Percentiles rank a stretch among this genome's conserved stretches.
phyloP scores from a whole-genome alignment of 2,113 vertebrate species.

The Tragulus kanchil region DNA sequence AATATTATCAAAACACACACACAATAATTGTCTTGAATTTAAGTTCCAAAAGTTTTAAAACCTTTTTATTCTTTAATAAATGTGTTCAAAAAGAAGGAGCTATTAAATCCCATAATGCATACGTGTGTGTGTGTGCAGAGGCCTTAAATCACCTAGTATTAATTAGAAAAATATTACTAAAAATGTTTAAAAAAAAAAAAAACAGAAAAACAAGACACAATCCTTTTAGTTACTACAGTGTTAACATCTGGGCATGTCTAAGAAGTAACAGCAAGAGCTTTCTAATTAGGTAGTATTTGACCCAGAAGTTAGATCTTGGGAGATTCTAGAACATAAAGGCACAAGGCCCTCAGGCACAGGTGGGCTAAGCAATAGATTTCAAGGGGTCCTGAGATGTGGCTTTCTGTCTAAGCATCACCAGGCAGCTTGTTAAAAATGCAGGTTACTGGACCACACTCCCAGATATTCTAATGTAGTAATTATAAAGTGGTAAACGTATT shows the following conservation, averaged over 20 bases:
- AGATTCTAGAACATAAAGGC: constrained; percentile 15
- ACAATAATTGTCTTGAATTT: constrained; percentile 6
- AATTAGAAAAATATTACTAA: constrained; percentile 1
- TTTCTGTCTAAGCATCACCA: neutral
- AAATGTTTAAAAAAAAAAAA: neutral
- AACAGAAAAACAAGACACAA: neutral
- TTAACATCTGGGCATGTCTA: neutral
- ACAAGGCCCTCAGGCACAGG: neutral
- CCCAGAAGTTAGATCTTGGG: neutral
- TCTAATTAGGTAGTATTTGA: neutral
- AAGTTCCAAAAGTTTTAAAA: neutral
- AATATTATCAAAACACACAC: constrained; percentile 24
- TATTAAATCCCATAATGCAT: neutral
- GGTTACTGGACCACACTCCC: neutral
- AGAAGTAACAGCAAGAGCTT: constrained; percentile 6
- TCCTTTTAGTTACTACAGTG: neutral
- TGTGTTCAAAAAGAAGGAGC: neutral
- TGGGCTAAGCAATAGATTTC: neutral
- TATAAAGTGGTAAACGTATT: neutral
- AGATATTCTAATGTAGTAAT: constrained; percentile 14
- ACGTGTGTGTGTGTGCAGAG: neutral
- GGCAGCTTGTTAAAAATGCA: constrained; percentile 24
- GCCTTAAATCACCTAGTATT: neutral
- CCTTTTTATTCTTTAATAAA: neutral
- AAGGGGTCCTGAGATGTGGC: neutral